A percentile compares a stretch with the other conserved stretches of the same genome.
Conservation (phyloP, 2,797 vertebrate species). For the Gephyroberyx darwinii region DNA sequence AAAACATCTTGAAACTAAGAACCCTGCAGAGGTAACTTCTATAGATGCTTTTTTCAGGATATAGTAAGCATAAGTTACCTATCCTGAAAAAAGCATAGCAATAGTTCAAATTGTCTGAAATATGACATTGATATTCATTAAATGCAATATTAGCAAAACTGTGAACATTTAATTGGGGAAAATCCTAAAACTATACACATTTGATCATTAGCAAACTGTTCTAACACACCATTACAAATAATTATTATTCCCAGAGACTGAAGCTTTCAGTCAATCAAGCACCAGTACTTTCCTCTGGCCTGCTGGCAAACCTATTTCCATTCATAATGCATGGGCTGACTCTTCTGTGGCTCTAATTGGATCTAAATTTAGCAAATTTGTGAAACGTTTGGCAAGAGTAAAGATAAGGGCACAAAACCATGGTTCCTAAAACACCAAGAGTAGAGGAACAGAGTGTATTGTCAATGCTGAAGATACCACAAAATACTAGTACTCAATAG, state of each 20-base stretch:
- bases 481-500: background rate
- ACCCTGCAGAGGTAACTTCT: slow-evolving; percentile 24
- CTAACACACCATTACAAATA: too few relatives aligned
- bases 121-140: too few relatives aligned
- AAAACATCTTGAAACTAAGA: slow-evolving; percentile 26
- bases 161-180: too few relatives aligned
- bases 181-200: too few relatives aligned
- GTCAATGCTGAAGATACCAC: background rate
- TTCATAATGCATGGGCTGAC: slow-evolving; percentile 58
- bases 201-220: too few relatives aligned
- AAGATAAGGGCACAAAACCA: slow-evolving; percentile 40
- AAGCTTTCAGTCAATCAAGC: slow-evolving; percentile 51
- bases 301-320: slow-evolving; percentile 61
- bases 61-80: too few relatives aligned
- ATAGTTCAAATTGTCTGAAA: too few relatives aligned
- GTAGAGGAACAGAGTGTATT: slow-evolving; percentile 6
- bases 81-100: too few relatives aligned
- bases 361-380: slow-evolving; percentile 70
- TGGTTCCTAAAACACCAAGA: slow-evolving; percentile 13
- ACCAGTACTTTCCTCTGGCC: slow-evolving; percentile 57
- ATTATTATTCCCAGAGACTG: background rate
- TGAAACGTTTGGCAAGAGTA: slow-evolving; percentile 27
- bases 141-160: too few relatives aligned
- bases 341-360: slow-evolving; percentile 66
- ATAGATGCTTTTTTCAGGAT: background rate